phyloP scores from a whole-genome alignment of 2,113 vertebrate species.

The Paracyprichromis sp. region DNA sequence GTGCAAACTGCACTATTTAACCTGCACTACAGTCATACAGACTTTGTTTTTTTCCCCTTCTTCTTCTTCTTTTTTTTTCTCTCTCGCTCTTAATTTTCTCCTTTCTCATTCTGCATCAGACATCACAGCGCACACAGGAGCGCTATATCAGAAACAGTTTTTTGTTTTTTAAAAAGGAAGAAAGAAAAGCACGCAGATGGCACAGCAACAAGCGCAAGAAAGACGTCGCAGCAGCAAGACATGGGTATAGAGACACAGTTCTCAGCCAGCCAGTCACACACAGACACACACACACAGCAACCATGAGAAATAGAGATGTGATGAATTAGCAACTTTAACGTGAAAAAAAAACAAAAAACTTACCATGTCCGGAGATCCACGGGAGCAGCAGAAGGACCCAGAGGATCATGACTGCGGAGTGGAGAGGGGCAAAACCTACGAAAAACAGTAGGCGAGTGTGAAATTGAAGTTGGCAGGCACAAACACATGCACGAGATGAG shows the following conservation, averaged over 20 bases:
- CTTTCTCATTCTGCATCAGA: background rate
- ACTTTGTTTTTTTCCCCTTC: background rate
- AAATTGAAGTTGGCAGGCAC: slow-evolving; percentile 65
- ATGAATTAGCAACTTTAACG: slow-evolving; percentile 22
- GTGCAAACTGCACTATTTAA: background rate
- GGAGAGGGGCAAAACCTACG: slow-evolving; percentile 50
- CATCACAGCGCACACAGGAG: background rate
- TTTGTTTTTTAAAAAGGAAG: background rate
- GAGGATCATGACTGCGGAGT: slow-evolving; percentile 57
- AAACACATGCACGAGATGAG: slow-evolving; percentile 50
- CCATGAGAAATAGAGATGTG: background rate
- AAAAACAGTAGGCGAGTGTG: slow-evolving; percentile 53
- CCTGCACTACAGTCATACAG: background rate
- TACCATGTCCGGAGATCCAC: slow-evolving; percentile 68
- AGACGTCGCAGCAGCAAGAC: background rate
- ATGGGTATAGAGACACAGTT: background rate
- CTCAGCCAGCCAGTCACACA: background rate
- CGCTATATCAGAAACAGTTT: background rate
- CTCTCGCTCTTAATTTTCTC: background rate
- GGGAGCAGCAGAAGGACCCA: slow-evolving; percentile 59
- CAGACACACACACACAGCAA: background rate
- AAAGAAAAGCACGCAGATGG: background rate
- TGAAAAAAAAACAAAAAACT: slow-evolving; percentile 44
- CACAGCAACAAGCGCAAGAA: background rate
- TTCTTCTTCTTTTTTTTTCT: background rate